phyloP scores from a whole-genome alignment of 2,888 invertebrate species.

The Drosophila nr. fundita region DNA sequence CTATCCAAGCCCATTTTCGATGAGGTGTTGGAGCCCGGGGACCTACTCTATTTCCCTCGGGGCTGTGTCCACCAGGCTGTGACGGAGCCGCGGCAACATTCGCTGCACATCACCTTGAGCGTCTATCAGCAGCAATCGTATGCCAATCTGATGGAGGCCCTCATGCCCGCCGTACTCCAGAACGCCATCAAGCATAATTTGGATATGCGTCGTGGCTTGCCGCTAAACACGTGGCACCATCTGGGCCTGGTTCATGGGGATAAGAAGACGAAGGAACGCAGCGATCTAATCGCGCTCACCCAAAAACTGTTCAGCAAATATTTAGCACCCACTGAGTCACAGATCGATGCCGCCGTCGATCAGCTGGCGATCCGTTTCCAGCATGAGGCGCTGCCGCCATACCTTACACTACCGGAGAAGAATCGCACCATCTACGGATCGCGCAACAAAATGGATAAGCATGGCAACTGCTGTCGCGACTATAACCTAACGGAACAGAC shows the following conservation, averaged over 20 bases:
- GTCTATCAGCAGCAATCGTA: constrained; percentile 96
- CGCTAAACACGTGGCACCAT: constrained; percentile 90
- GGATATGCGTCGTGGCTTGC: constrained; percentile 91
- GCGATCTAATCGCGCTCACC: constrained; percentile 5
- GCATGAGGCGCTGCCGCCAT: constrained; percentile 95
- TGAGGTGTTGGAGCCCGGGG: constrained; percentile 90
- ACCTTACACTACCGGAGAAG: constrained; percentile 88
- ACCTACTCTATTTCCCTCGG: constrained; percentile 96
- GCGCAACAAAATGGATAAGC: constrained; percentile 88
- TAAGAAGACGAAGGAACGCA: constrained; percentile 60
- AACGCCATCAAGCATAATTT: constrained; percentile 89
- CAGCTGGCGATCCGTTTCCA: constrained; percentile 93
- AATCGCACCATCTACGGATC: constrained; percentile 90
- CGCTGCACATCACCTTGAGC: constrained; percentile 97
- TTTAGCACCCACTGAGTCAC: constrained; percentile 80
- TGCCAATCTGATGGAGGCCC: constrained; percentile 94
- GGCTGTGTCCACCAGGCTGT: constrained; percentile 94
- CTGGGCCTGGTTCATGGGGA: constrained; percentile 90
- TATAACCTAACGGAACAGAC: constrained; percentile 85
- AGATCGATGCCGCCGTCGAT: constrained; percentile 92
- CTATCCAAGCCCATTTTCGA: constrained; percentile 93
- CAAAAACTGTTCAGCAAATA: constrained; percentile 33
- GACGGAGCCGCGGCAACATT: constrained; percentile 92
- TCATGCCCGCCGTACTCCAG: constrained; percentile 91
- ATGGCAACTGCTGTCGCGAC: constrained; percentile 85